phyloP scores from a whole-genome alignment of 64 coral and sea anemone species.

The Porites australiensis region DNA sequence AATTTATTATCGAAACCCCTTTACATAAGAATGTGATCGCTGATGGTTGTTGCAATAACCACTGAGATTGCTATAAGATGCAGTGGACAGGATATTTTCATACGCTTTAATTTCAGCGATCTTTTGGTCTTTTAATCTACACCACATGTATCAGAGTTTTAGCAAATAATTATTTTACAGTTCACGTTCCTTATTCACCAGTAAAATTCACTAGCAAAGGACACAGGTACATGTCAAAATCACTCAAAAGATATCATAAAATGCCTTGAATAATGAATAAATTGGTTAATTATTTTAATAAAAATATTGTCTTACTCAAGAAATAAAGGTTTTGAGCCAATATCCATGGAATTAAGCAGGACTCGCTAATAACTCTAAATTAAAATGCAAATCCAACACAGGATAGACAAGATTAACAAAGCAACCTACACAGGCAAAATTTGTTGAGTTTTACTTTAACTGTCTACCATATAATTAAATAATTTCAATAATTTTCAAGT shows the following conservation, averaged over 20 bases:
- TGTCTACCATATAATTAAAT: no score
- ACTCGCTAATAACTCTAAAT: background rate
- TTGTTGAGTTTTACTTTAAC: background rate
- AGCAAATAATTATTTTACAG: background rate
- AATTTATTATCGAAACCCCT: no score
- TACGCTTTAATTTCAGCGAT: no score
- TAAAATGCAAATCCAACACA: background rate
- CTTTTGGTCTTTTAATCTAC: no score
- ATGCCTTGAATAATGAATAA: no score
- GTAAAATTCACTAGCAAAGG: background rate
- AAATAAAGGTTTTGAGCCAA: background rate
- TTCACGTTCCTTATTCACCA: background rate
- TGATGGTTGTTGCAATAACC: no score
- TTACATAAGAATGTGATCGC: no score
- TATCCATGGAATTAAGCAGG: background rate
- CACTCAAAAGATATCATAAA: background rate
- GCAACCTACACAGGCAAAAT: background rate
- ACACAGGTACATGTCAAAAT: constrained; percentile 18
- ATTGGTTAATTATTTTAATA: no score
- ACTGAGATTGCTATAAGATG: no score
- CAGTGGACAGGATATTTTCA: no score
- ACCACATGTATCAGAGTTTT: background rate
- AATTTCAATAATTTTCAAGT: no score
- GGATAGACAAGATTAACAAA: background rate
- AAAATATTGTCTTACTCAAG: background rate